Percentiles rank a stretch among this genome's conserved stretches.
These are phyloP conservation scores for Oxyura jamaicensis DNA, from an alignment of 2,113 vertebrate genomes.

Conservation along the genomic window DNA sequence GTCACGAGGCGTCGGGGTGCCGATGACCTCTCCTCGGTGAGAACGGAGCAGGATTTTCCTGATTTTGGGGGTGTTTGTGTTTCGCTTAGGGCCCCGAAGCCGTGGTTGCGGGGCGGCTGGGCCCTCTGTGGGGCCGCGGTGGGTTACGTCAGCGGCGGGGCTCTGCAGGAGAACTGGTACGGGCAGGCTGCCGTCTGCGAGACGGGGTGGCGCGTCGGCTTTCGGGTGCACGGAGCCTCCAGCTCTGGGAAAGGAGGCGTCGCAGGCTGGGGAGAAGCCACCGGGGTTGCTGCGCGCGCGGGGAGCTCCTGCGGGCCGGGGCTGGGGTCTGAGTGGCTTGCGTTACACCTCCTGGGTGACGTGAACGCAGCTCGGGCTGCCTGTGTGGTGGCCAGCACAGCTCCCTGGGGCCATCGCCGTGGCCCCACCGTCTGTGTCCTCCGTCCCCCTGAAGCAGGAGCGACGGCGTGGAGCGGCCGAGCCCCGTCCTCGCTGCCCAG, in stretches of 20 bases:
- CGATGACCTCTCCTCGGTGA: not conserved
- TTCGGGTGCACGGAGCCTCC: not conserved
- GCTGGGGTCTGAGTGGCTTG: not conserved
- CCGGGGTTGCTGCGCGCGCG: not conserved
- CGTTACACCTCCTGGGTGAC: not conserved
- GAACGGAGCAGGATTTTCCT: not conserved
- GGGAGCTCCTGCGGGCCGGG: not conserved
- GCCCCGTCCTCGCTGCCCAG: not conserved
- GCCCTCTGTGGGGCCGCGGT: not conserved
- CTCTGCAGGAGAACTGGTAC: not conserved
- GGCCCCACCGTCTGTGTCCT: fast-evolving
- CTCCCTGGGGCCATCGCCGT: fast-evolving
- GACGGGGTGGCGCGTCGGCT: not conserved
- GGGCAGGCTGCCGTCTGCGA: not conserved
- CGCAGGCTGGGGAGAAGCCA: not conserved
- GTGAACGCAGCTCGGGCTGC: not conserved
- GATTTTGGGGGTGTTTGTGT: not conserved
- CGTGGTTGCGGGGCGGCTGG: not conserved
- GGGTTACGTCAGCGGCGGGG: fast-evolving
- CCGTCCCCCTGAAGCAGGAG: not conserved
- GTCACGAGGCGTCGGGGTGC: not conserved
- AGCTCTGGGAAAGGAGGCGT: not conserved
- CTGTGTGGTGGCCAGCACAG: not conserved
- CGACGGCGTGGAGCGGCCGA: not conserved
- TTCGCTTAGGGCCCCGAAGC: not conserved